Base-by-base conservation (phyloP, 2,888 invertebrate genomes). In the Heliconius erato region DNA sequence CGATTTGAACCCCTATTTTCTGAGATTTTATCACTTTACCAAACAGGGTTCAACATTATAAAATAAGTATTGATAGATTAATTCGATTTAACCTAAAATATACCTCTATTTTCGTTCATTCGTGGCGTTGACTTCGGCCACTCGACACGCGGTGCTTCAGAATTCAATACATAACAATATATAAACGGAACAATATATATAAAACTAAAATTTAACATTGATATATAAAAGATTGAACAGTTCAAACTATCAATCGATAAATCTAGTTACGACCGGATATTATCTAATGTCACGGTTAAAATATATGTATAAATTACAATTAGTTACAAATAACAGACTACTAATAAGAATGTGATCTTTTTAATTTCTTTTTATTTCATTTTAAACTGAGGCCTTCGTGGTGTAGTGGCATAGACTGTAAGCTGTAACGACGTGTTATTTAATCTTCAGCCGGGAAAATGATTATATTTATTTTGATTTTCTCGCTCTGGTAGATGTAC, bases 261-360 rank as follows among this genome's bases (percentile, higher is more conserved):
- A 44, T 49, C 26, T 26, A 72, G 72, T 49, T 49, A 49, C 40
- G 16, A 26, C 72, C 72, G 72, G 72, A 26, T 72, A 49, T 72
- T 71, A 71, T 71, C 68, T 79, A 69, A 44, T 68, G 49, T 71
- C 69, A 71, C 12, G 71, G n/a, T 40, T 28, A 40, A 49, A 78
- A 23, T 63, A 63, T n/a, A 23, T 67, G 49, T 68, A 68, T 23
- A 23, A 71, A n/a, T 35, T 40, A n/a, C 23, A 32, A 69, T 69
- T 69, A 69, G 12, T 11, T n/a, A n/a, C 63, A 63, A n/a, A n/a
- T 63, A 4, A 63, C 1, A n/a, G 12, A 12, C n/a, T 23, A n/a
- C 3, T 63, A n/a, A 63, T n/a, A n/a, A 63, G 0, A 12, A 63
- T 63, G 11, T 63, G 11, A 6, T 54, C 7, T 63, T 23, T 63